These are phyloP conservation scores for Numida meleagris DNA, from an alignment of 2,113 vertebrate genomes.

Conservation along the genomic window DNA sequence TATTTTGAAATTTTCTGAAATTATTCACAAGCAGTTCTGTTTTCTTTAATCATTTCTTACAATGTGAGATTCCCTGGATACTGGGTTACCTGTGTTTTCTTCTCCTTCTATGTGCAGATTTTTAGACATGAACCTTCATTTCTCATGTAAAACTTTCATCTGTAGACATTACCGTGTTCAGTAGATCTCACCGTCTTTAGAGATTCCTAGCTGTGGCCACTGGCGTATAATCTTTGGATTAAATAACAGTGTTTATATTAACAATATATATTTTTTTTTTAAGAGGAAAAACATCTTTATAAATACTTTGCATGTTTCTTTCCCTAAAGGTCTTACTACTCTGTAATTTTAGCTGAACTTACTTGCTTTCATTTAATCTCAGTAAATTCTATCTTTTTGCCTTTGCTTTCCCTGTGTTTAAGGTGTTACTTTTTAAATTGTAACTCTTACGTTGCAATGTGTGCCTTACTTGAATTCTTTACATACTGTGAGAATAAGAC, in stretches of 20 bases:
- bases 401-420: neutral
- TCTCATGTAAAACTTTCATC: neutral
- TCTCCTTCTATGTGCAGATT: neutral
- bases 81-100: neutral
- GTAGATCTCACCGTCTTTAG: accelerated
- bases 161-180: accelerated
- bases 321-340: neutral
- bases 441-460: neutral
- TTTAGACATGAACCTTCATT: neutral
- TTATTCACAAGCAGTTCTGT: neutral
- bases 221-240: neutral
- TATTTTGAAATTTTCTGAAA: neutral
- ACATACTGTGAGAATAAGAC: neutral
- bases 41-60: neutral
- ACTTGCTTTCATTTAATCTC: neutral
- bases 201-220: neutral
- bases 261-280: neutral
- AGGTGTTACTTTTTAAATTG: neutral
- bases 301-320: neutral
- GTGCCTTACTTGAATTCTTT: neutral
- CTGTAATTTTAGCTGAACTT: neutral
- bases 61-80: neutral
- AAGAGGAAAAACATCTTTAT: neutral
- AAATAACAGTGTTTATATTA: neutral
- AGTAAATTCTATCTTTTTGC: neutral